phyloP scores from a whole-genome alignment of 92 coral and sea anemone genomes.

The Anthopleura xanthogrammica region DNA sequence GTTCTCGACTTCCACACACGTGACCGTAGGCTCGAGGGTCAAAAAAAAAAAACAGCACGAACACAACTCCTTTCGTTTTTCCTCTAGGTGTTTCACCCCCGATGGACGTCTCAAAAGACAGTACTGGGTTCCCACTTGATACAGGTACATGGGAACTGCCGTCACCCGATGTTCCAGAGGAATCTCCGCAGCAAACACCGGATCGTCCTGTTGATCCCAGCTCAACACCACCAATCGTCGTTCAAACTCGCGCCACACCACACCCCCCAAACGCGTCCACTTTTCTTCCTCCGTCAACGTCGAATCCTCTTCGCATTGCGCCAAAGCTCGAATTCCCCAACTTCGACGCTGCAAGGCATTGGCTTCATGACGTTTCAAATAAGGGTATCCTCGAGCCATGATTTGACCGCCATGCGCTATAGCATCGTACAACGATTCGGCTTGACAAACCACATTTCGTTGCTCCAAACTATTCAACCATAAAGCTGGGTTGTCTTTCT shows the following conservation, averaged over 20 bases:
- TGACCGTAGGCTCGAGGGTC: not conserved
- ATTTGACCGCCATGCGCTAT: not conserved
- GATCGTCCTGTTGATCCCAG: not conserved
- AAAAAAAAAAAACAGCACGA: conserved; percentile 8
- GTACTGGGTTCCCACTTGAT: not conserved
- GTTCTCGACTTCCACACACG: not conserved
- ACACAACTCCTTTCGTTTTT: not conserved
- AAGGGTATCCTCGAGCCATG: not conserved
- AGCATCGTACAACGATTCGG: not conserved
- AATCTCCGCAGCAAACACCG: not conserved
- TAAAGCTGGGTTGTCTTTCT: not conserved
- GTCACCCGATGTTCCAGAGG: too few relatives aligned
- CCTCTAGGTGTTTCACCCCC: not conserved
- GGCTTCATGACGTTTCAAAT: not conserved
- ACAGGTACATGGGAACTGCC: not conserved
- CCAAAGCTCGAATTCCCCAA: not conserved
- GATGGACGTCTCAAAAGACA: not conserved
- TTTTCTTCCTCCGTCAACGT: not conserved
- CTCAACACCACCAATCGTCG: conserved; percentile 2
- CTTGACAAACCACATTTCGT: not conserved
- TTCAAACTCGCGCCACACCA: not conserved
- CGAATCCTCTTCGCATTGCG: not conserved
- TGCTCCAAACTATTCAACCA: not conserved
- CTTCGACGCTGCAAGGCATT: not conserved
- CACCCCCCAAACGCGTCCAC: not conserved